These are phyloP conservation scores for Thumatha senex DNA, from an alignment of 2,888 invertebrate genomes.

Conservation along the genomic window DNA sequence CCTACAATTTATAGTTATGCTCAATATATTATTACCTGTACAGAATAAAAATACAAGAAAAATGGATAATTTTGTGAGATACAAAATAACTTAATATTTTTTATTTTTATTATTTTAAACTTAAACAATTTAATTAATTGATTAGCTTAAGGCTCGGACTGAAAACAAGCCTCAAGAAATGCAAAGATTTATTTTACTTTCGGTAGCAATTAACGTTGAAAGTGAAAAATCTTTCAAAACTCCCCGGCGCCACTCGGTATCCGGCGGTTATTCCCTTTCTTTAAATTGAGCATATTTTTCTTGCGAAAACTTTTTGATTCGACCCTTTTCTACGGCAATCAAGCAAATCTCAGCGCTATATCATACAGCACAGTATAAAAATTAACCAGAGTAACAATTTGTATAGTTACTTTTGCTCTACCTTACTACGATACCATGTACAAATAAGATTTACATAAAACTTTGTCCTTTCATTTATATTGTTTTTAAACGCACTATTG, in stretches of 20 bases:
- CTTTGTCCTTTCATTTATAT: too few relatives aligned
- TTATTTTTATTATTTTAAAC: conserved; percentile 32
- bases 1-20: conserved; percentile 11
- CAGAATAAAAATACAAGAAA: conserved; percentile 4
- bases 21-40: conserved; percentile 10
- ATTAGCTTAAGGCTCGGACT: conserved; percentile 61
- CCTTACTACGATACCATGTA: too few relatives aligned
- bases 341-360: conserved; percentile 61
- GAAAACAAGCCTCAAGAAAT: conserved; percentile 67
- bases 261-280: conserved; percentile 71
- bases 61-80: conserved; percentile 12
- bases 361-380: conserved; percentile 41
- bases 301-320: conserved; percentile 75
- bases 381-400: conserved; percentile 6
- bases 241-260: conserved; percentile 54
- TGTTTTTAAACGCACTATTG: too few relatives aligned
- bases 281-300: conserved; percentile 79
- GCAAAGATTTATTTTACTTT: conserved; percentile 80
- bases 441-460: too few relatives aligned
- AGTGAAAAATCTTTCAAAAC: conserved; percentile 80
- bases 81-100: too few relatives aligned
- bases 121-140: conserved; percentile 77
- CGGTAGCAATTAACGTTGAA: conserved; percentile 77
- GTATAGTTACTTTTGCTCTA: not conserved
- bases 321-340: conserved; percentile 76